Evolutionary conservation across 1,140 invertebrate genomes (phyloP).

Genomic region (Andricus grossulariae): DNA sequence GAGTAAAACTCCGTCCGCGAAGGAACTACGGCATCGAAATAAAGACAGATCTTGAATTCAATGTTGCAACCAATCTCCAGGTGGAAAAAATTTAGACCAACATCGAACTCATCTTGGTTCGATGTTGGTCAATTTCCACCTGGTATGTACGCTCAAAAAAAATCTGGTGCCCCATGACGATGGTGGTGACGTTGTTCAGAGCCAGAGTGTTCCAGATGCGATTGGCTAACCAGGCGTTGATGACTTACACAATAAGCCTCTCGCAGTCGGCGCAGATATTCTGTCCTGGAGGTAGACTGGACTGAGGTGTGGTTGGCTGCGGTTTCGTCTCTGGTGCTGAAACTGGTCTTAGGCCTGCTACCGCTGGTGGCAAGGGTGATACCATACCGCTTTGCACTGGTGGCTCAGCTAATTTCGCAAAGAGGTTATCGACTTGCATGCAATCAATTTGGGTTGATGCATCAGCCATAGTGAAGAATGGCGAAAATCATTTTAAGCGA

Average conservation of each 20-base stretch:
- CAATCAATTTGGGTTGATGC: not conserved
- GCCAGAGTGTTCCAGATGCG: not conserved
- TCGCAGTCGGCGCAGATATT: slow-evolving; percentile 96
- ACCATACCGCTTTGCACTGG: slow-evolving; percentile 72
- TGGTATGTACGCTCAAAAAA: not conserved
- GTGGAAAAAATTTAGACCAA: not conserved
- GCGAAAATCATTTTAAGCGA: not conserved
- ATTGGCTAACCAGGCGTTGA: slow-evolving; percentile 33
- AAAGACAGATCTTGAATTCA: slow-evolving; percentile 37
- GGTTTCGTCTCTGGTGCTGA: slow-evolving; percentile 81
- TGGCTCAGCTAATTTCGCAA: slow-evolving; percentile 68
- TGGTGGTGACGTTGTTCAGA: slow-evolving; percentile 9
- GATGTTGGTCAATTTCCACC: not conserved
- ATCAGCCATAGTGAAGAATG: no score
- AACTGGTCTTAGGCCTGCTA: slow-evolving; percentile 80
- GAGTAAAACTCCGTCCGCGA: slow-evolving; percentile 79
- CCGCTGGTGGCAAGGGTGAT: slow-evolving; percentile 72
- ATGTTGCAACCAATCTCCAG: not conserved
- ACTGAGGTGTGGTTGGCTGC: slow-evolving; percentile 75
- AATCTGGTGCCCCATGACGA: not conserved
- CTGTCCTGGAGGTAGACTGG: slow-evolving; percentile 87
- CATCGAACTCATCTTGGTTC: not conserved
- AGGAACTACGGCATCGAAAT: slow-evolving; percentile 69
- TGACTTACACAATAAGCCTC: slow-evolving; percentile 94
- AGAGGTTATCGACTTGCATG: slow-evolving; percentile 48